Evolutionary conservation across 2,797 vertebrate genomes (phyloP).

Genomic region (Eremophila alpestris): DNA sequence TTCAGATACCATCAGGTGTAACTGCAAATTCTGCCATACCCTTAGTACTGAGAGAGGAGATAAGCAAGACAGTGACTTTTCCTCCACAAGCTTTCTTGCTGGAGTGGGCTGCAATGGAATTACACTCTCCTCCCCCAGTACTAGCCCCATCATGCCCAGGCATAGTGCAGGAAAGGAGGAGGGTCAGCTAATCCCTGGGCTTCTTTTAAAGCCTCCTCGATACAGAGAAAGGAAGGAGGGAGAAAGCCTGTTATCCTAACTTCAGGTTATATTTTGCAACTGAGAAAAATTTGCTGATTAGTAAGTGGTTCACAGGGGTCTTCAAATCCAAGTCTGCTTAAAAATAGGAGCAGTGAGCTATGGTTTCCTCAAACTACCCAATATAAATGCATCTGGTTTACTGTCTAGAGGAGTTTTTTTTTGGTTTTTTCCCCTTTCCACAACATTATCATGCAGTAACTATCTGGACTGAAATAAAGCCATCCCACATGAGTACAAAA

Average conservation of each 20-base stretch:
- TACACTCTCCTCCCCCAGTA: background rate
- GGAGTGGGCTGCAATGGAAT: slow-evolving; percentile 32
- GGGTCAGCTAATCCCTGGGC: slow-evolving; percentile 10
- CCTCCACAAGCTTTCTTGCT: slow-evolving; percentile 19
- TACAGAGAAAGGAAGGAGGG: background rate
- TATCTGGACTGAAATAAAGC: background rate
- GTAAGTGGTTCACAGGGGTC: background rate
- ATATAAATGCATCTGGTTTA: background rate
- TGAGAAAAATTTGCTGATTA: background rate
- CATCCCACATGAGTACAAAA: background rate
- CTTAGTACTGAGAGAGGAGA: background rate
- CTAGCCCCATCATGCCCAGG: slow-evolving; percentile 14
- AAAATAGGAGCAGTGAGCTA: background rate
- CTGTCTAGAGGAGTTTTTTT: background rate
- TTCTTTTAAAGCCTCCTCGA: background rate
- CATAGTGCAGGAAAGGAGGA: background rate
- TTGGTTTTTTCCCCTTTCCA: background rate
- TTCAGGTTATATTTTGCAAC: background rate
- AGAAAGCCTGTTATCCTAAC: background rate
- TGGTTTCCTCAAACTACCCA: background rate
- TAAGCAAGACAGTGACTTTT: slow-evolving; percentile 52
- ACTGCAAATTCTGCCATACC: slow-evolving; percentile 45
- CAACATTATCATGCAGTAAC: background rate
- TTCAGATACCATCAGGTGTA: slow-evolving; percentile 70
- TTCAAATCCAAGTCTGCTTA: background rate